Conservation (phyloP, 2,113 vertebrate species). For the Tor tambroides region DNA sequence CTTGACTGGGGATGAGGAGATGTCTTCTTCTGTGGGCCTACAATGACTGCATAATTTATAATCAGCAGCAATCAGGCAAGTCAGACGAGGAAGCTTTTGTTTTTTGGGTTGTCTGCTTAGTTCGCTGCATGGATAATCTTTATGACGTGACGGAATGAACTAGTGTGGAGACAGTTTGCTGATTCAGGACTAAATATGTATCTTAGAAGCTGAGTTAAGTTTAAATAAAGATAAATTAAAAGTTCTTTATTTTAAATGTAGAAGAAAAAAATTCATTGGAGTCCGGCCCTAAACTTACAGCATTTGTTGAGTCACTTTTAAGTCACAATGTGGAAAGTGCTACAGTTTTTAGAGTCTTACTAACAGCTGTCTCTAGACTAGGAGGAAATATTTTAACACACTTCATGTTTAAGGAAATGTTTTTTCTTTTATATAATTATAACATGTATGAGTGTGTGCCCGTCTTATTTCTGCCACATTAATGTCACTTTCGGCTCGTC, state of each 20-base stretch:
- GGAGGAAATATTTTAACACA: not conserved
- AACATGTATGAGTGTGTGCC: constrained; percentile 70
- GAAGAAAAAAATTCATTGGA: not conserved
- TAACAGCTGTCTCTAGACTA: not conserved
- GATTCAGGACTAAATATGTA: constrained; percentile 10
- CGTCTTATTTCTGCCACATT: constrained; percentile 81
- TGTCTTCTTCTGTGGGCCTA: constrained; percentile 99
- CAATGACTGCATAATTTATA: constrained; percentile 98
- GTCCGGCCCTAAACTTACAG: not conserved
- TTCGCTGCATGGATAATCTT: constrained; percentile 34
- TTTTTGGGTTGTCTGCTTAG: constrained; percentile 44
- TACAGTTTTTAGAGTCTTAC: not conserved
- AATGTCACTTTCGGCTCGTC: constrained; percentile 84
- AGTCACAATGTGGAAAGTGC: not conserved
- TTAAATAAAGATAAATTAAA: not conserved
- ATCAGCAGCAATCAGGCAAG: constrained; percentile 87
- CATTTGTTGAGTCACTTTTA: not conserved
- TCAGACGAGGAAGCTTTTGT: constrained; percentile 53
- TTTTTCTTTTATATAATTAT: constrained; percentile 14
- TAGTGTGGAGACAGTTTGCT: not conserved
- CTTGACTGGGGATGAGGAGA: constrained; percentile 94
- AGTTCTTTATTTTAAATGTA: not conserved
- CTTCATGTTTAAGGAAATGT: not conserved
- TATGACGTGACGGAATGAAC: constrained; percentile 5
- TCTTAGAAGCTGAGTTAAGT: constrained; percentile 44